These are phyloP conservation scores for Cherax quadricarinatus DNA, from an alignment of 1,140 invertebrate species.

Conservation along the genomic window DNA sequence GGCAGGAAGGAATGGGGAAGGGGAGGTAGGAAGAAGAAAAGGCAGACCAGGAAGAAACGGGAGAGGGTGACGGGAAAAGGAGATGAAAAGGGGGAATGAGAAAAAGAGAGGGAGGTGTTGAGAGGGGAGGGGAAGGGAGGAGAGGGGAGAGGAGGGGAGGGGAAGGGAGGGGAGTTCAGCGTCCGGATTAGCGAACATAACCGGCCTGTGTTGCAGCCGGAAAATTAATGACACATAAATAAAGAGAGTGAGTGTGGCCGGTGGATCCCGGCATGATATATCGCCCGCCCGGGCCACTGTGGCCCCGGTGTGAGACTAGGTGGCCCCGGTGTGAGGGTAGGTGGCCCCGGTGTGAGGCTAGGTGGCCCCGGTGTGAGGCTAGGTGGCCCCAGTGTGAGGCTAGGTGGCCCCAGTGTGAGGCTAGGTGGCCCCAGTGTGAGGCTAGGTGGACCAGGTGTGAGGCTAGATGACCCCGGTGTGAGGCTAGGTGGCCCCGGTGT, in stretches of 20 bases:
- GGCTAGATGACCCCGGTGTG: background rate
- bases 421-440: background rate
- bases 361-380: background rate
- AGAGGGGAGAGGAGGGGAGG: no score
- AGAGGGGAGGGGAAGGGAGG: no score
- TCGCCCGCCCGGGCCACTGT: background rate
- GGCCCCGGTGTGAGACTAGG: background rate
- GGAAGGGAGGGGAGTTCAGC: background rate
- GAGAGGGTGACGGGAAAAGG: no score
- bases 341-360: background rate
- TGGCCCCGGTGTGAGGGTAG: background rate
- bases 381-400: background rate
- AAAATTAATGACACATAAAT: conserved; percentile 45
- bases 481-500: no score
- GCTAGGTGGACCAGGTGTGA: background rate
- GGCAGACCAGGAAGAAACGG: no score
- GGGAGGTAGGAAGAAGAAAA: no score
- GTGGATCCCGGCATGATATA: conserved; percentile 18
- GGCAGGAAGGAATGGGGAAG: no score
- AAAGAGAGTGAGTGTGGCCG: conserved; percentile 6
- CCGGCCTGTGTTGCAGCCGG: conserved; percentile 8
- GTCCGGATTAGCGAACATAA: background rate
- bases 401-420: background rate
- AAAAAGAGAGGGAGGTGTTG: no score
- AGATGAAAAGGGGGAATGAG: no score